Base-by-base conservation (phyloP, 2,888 invertebrate species). In the Drosophila dives region DNA sequence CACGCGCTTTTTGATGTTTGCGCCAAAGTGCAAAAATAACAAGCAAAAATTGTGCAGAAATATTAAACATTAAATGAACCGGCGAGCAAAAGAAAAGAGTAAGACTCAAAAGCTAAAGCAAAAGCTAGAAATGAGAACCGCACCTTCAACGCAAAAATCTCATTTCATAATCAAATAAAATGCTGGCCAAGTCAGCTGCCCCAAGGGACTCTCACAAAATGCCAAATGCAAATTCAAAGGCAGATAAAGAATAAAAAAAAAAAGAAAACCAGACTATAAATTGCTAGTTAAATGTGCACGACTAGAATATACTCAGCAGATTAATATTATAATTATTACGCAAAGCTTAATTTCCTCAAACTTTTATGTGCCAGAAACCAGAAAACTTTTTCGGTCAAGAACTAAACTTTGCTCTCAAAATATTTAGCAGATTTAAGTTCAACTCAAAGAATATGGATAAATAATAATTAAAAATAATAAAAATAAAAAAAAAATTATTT, bases 131-230 rank as follows among this genome's bases (percentile, higher is more conserved):
- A 54, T 26, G 15, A 15, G 17, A 59, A 61, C 48, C 62, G 53
- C 74, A 72, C 34, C 50, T 53, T 60, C 45, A 62, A 40, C 73
- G 51, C 38, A 65, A 69, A 83, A 89, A 89, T 69, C 66, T 84
- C 89, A 89, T 84, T 84, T 89, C 62, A 88, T 85, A 85, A 90
- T 82, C 84, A 89, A 89, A 85, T 85, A 82, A 85, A 82, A 73
- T 73, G 68, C 80, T 73, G 80, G 85, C 89, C 90, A 84, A 67
- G 64, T 51, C 56, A 63, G 54, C 33, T 72, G 77, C 63, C 89
- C 72, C 86, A 48, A 58, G 75, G 83, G 83, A 75, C 51, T 36
- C n/a, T 49, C n/a, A 50, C 23, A 42, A 45, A 55, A 53, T 68
- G 42, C 32, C 49, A 63, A 67, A 77, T 45, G 68, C 63, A 75